Evolutionary conservation across 2,797 vertebrate species (phyloP).

Genomic region (Eulemur albifrons): DNA sequence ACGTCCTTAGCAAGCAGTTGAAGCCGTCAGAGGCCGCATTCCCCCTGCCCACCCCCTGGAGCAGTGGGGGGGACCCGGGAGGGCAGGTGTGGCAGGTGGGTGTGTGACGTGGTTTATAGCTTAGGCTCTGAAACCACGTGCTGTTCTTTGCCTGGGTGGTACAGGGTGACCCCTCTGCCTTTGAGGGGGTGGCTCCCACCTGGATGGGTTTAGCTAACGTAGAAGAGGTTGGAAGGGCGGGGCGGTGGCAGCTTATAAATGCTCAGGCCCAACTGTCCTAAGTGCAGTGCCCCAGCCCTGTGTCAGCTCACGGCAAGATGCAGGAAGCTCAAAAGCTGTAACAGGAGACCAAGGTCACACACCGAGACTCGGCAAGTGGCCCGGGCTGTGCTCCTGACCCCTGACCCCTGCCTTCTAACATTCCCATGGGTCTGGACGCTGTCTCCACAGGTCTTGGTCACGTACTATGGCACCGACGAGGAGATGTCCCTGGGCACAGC

Average conservation of each 20-base stretch:
- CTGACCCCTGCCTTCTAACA: accelerated
- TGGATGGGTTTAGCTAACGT: accelerated
- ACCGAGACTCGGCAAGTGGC: accelerated
- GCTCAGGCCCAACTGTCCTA: no score
- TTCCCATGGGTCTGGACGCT: accelerated
- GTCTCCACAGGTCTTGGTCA: constrained; percentile 54
- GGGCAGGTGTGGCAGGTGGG: accelerated
- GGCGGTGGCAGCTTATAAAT: accelerated
- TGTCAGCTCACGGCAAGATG: accelerated
- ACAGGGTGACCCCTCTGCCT: background rate
- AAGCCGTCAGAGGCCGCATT: accelerated
- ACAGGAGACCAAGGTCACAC: accelerated
- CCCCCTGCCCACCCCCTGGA: background rate
- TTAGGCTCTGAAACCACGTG: background rate
- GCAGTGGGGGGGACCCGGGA: accelerated
- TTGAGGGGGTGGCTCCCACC: background rate
- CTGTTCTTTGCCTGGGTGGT: background rate
- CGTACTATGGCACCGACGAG: background rate
- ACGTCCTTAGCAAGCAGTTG: background rate
- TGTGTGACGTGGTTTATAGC: accelerated
- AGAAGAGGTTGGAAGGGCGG: background rate
- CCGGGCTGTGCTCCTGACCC: background rate
- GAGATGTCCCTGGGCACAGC: background rate
- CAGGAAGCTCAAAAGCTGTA: no score
- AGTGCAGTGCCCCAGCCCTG: background rate